Percentiles rank a stretch among this genome's conserved stretches.
These are phyloP conservation scores for Drosophila guanche DNA, from an alignment of 1,140 invertebrate species.

Conservation along the genomic window DNA sequence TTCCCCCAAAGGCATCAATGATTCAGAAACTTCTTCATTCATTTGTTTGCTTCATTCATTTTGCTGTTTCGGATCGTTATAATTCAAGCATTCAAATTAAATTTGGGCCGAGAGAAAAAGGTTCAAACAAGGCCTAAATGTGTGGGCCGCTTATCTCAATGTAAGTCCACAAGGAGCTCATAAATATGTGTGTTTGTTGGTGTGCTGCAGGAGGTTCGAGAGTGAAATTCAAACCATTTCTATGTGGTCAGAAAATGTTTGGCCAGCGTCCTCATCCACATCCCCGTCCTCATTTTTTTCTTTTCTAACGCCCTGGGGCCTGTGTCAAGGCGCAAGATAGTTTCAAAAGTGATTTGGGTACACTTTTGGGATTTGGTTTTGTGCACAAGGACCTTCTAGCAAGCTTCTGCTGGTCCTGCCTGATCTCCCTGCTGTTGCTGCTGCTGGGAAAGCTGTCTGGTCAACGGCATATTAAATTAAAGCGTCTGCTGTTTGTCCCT, in stretches of 20 bases:
- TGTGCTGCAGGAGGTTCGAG: slow-evolving; percentile 36
- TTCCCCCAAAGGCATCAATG: not conserved
- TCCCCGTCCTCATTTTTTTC: slow-evolving; percentile 12
- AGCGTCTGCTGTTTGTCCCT: slow-evolving; percentile 54
- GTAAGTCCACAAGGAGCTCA: slow-evolving; percentile 75
- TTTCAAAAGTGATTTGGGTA: slow-evolving; percentile 81
- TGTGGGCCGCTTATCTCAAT: slow-evolving; percentile 70
- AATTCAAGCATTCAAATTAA: slow-evolving; percentile 66
- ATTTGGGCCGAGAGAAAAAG: slow-evolving; percentile 58
- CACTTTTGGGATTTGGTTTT: slow-evolving; percentile 73
- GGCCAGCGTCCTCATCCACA: slow-evolving; percentile 8
- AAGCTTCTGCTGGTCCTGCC: not conserved
- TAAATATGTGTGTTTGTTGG: slow-evolving; percentile 64
- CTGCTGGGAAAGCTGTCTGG: slow-evolving; percentile 36
- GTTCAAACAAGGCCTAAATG: slow-evolving; percentile 57
- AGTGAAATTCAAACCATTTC: slow-evolving; percentile 58
- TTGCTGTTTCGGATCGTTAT: slow-evolving; percentile 25
- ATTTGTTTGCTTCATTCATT: slow-evolving; percentile 1
- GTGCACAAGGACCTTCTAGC: too few relatives aligned
- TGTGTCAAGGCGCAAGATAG: slow-evolving; percentile 79
- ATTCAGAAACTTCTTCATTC: slow-evolving; percentile 2
- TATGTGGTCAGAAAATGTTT: slow-evolving; percentile 66
- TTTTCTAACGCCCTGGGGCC: slow-evolving; percentile 36
- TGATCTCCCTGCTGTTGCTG: not conserved
- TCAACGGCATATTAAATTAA: slow-evolving; percentile 82